Evolutionary conservation across 2,888 invertebrate species (phyloP), one percentile per base, ranked within the genome.

Genomic region (Nephrocerus scutellatus): DNA sequence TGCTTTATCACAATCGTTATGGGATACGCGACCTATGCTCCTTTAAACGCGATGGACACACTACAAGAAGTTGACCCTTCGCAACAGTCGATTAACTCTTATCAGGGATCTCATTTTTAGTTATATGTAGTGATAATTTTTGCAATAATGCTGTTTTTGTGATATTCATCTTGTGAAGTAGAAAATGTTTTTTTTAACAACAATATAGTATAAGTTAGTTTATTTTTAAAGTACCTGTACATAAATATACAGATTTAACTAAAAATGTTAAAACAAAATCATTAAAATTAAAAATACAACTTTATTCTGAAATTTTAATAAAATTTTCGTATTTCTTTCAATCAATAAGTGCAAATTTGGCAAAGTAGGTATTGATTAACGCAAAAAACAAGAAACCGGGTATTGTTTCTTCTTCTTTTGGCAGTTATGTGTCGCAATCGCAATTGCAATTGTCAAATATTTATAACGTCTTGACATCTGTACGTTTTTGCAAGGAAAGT

Each of bases 31-130:
- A 20, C n/a, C 34, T 55, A 56, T 29, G 22, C 31, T 28, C 15
- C 28, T 39, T 25, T 39, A 24, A 23, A 28, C 30, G 38, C 38
- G 33, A 30, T 26, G 31, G 7, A 26, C 8, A 14, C 7, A n/a
- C 13, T 26, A 9, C 6, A 9, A 26, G 12, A 7, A 12, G 13
- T 10, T 24, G 18, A 41, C 25, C 20, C 25, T 6, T n/a, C n/a
- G 26, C 12, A 6, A 26, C 12, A 8, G n/a, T n/a, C 6, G 6
- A 26, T 14, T 26, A 14, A n/a, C 15, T 5, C 29, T 31, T 35
- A 32, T 50, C 51, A 51, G 47, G 47, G 50, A 52, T 53, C 53
- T 53, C 53, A 51, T 44, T 46, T 37, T 46, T 41, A 34, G 36
- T 39, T 25, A 28, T 10, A 33, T 19, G 12, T 33, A 30, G 10